Evolutionary conservation across 2,113 vertebrate genomes (phyloP), one percentile per base, ranked within the genome.

Genomic region (Anguilla rostrata): DNA sequence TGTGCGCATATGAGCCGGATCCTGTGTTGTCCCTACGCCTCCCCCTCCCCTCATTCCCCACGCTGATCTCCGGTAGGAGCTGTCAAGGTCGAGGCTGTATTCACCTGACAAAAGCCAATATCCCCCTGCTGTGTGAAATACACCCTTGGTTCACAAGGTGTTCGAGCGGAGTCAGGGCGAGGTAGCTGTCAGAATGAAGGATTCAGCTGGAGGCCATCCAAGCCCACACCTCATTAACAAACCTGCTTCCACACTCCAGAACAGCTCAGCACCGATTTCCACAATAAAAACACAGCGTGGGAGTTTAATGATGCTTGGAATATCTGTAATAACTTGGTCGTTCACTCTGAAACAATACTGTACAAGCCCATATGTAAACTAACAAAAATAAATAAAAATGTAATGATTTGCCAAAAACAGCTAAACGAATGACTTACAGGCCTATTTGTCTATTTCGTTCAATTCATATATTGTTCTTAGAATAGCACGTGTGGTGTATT

Each of bases 71-170:
- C 81, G 29, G 75, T 82, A 39, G 84, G 75, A 83, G 87, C 81
- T 6, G 75, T n/a, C 20, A 88, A 85, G 90, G 87, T 92, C 87
- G 87, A 84, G 85, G 91, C 89, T 92, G 88, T 91, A 87, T 83
- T 85, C 53, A 43, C 75, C 79, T 84, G 86, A 87, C 56, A 85
- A 86, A 82, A 75, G n/a, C 71, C 71, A n/a, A 75, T 34, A 34
- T 75, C 9, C 71, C 7, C 71, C 71, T 26, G n/a, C 71, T 75
- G 71, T 75, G 71, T 29, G 71, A 75, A 75, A 75, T 66, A 66
- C 71, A 75, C 71, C 71, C 26, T 26, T 12, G 71, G 71, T 75
- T 75, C 71, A 75, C 71, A 75, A 75, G 71, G 71, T 75, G 71
- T 75, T n/a, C 5, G 71, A 75, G 71, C 71, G 9, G 71, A 75